Evolutionary conservation across 2,888 invertebrate species (phyloP).

Genomic region (Cryptophagus acutangulus): DNA sequence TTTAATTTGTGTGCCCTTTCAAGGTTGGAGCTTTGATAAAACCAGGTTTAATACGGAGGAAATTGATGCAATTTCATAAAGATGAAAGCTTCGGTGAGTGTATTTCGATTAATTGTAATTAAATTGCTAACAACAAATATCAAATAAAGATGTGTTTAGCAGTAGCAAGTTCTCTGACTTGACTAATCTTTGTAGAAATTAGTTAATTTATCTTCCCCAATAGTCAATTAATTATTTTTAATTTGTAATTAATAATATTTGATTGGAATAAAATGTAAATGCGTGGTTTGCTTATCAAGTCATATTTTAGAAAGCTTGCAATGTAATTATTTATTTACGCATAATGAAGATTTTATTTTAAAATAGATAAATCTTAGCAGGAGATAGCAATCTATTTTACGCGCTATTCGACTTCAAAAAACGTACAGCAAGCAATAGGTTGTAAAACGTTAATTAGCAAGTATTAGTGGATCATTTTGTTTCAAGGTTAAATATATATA

Average conservation of each 20-base stretch:
- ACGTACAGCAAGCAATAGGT: no score
- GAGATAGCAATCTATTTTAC: no score
- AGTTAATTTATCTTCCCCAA: background rate
- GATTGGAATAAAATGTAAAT: no score
- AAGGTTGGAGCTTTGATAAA: background rate
- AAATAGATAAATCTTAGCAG: no score
- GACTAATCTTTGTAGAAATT: background rate
- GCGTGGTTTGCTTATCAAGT: no score
- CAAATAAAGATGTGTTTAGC: background rate
- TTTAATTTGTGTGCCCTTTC: background rate
- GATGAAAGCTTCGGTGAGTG: slow-evolving; percentile 4
- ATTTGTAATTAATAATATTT: background rate
- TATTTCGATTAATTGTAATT: background rate
- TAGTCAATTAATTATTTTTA: background rate
- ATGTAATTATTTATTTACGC: no score
- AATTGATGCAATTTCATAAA: slow-evolving; percentile 3
- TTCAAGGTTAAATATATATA: no score
- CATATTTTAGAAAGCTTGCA: no score
- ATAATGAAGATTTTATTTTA: no score
- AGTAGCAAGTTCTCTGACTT: background rate
- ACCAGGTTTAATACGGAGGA: background rate
- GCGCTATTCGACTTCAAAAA: no score
- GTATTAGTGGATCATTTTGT: no score
- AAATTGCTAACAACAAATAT: background rate
- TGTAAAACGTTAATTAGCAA: no score